Conservation (phyloP, 2,888 invertebrate species). For the Drosophila rellima region DNA sequence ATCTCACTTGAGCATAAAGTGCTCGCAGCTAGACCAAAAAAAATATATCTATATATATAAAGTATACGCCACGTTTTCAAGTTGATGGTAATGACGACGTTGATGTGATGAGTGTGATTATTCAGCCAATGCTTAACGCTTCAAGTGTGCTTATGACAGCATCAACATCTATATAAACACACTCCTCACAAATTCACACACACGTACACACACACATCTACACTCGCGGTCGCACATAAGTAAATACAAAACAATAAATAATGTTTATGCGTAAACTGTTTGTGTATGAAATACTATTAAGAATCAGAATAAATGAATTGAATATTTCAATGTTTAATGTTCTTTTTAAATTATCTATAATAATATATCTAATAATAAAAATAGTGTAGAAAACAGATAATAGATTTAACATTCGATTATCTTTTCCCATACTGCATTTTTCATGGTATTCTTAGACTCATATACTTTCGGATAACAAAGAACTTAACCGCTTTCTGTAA, state of each 20-base stretch:
- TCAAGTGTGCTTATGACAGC: conserved; percentile 60
- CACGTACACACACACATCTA: conserved; percentile 27
- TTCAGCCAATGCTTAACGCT: conserved; percentile 56
- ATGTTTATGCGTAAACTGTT: conserved; percentile 22
- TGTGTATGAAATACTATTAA: conserved; percentile 1
- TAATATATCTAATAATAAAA: too few species aligned
- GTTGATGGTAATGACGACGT: conserved; percentile 62
- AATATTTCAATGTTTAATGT: not conserved
- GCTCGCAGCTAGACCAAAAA: conserved; percentile 32
- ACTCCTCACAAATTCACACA: conserved; percentile 20
- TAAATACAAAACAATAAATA: conserved; percentile 30
- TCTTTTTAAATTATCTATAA: not conserved
- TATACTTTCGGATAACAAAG: conserved; percentile 2
- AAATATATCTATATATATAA: conserved; percentile 12
- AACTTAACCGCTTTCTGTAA: conserved; percentile 26
- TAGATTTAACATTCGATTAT: too few species aligned
- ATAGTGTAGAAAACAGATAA: too few species aligned
- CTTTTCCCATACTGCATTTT: too few species aligned
- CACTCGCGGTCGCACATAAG: conserved; percentile 11
- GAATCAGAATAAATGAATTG: not conserved
- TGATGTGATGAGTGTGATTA: conserved; percentile 69
- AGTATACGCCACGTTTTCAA: conserved; percentile 47
- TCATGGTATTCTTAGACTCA: not conserved
- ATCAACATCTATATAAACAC: conserved; percentile 31
- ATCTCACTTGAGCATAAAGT: conserved; percentile 69